Percentiles rank a stretch among this genome's conserved stretches.
These are phyloP conservation scores for Heliconius erato DNA, from an alignment of 2,888 invertebrate species.

Conservation along the genomic window DNA sequence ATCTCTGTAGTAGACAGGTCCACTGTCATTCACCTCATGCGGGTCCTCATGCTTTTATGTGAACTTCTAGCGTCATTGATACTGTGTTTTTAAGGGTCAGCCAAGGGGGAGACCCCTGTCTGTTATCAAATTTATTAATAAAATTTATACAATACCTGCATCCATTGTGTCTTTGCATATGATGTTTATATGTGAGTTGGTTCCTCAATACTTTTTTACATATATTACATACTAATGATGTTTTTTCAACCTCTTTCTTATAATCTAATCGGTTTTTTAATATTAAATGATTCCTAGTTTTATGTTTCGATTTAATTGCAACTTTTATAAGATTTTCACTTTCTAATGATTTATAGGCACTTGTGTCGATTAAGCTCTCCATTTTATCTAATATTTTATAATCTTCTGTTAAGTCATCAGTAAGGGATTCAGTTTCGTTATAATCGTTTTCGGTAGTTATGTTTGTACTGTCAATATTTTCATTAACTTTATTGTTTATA, in stretches of 20 bases:
- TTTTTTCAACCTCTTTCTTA: slow-evolving; percentile 42
- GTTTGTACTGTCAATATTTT: not conserved
- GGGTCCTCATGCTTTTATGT: no score
- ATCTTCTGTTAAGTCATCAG: not conserved
- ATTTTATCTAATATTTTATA: slow-evolving; percentile 45
- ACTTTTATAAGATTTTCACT: slow-evolving; percentile 19
- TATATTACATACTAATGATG: slow-evolving; percentile 63
- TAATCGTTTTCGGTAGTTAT: not conserved
- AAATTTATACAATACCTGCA: slow-evolving; percentile 54
- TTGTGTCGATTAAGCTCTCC: slow-evolving; percentile 33
- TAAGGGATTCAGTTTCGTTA: not conserved
- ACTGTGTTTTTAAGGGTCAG: no score
- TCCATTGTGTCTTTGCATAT: slow-evolving; percentile 74
- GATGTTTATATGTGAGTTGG: slow-evolving; percentile 65
- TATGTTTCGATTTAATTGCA: slow-evolving; percentile 30
- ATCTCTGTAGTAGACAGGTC: no score
- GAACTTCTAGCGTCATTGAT: no score
- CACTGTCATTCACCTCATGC: no score
- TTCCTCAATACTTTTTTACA: slow-evolving; percentile 71
- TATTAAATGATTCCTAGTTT: not conserved
- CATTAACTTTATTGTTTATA: not conserved
- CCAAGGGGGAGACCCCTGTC: no score
- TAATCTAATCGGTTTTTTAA: slow-evolving; percentile 18
- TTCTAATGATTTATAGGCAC: slow-evolving; percentile 7
- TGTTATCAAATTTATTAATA: not conserved